These are phyloP conservation scores for Uloborus diversus DNA, from an alignment of 1,140 invertebrate genomes.

Conservation along the genomic window DNA sequence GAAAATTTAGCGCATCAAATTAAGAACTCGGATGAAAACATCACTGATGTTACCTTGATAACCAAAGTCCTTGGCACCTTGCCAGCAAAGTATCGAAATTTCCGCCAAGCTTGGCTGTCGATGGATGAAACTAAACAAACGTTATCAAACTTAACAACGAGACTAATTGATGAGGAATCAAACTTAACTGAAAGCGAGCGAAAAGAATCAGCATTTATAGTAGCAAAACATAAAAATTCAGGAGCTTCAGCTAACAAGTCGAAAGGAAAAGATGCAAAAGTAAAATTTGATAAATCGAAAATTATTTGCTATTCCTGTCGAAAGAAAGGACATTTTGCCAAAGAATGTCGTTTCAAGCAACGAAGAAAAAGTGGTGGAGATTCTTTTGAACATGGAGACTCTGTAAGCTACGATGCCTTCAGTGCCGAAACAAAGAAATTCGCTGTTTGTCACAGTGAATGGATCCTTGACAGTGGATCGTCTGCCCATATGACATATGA, in stretches of 20 bases:
- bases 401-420: not conserved
- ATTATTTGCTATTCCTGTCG: conserved; percentile 9
- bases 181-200: not conserved
- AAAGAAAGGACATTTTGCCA: conserved; percentile 5
- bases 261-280: not conserved
- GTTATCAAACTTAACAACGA: not conserved
- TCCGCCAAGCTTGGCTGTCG: conserved; percentile 13
- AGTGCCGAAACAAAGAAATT: not conserved
- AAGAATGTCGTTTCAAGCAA: not conserved
- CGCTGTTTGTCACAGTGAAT: too few species aligned
- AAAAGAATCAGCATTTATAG: not conserved
- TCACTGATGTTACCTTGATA: not conserved
- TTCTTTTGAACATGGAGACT: too few species aligned
- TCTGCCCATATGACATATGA: conserved; percentile 18
- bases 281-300: not conserved
- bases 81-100: conserved; percentile 15
- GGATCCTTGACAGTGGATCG: not conserved
- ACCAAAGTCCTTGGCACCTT: conserved; percentile 4
- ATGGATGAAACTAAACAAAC: conserved; percentile 2
- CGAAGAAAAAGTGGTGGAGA: not conserved
- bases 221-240: not conserved
- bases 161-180: conserved; percentile 12
- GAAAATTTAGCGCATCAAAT: conserved; percentile 12
- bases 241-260: too few species aligned
- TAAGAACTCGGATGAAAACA: not conserved